Conservation (phyloP, 1,140 invertebrate species). For the Zaprionus camerounensis region DNA sequence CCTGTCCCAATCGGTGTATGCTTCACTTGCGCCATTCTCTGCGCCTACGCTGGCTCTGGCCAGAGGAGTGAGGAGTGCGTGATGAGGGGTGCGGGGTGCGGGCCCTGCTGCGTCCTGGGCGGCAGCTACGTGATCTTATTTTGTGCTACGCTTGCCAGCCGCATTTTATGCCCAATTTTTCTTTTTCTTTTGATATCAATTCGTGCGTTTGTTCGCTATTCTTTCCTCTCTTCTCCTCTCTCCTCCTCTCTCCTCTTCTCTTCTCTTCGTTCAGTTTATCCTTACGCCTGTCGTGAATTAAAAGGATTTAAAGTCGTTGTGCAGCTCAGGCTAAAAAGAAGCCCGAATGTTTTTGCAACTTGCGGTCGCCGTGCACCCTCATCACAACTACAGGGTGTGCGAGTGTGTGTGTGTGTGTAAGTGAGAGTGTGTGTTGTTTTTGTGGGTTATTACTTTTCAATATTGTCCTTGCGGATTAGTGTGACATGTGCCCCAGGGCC, state of each 20-base stretch:
- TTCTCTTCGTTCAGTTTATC: constrained; percentile 37
- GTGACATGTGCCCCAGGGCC: constrained; percentile 67
- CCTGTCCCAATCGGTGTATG: constrained; percentile 44
- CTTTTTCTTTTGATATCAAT: constrained; percentile 66
- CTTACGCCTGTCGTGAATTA: constrained; percentile 78
- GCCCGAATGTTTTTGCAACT: constrained; percentile 75
- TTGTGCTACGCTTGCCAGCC: constrained; percentile 56
- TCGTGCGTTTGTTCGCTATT: constrained; percentile 50
- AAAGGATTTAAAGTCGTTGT: constrained; percentile 76
- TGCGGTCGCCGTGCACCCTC: constrained; percentile 72
- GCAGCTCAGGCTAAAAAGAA: constrained; percentile 62
- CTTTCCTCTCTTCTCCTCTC: constrained; percentile 23
- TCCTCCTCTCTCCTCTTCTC: constrained; percentile 21
- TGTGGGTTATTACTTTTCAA: constrained; percentile 84
- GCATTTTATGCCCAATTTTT: constrained; percentile 74
- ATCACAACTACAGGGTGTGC: constrained; percentile 33
- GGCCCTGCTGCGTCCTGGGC: constrained; percentile 33
- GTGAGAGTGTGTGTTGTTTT: constrained; percentile 62
- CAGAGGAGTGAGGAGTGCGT: background rate
- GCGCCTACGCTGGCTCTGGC: constrained; percentile 51
- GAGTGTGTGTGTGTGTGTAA: constrained; percentile 39
- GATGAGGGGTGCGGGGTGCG: background rate
- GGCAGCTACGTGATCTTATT: constrained; percentile 80
- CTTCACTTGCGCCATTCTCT: constrained; percentile 74
- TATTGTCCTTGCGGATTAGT: constrained; percentile 83